These are phyloP conservation scores for Gorsachius goisagi DNA, from an alignment of 2,113 vertebrate species.

Conservation along the genomic window DNA sequence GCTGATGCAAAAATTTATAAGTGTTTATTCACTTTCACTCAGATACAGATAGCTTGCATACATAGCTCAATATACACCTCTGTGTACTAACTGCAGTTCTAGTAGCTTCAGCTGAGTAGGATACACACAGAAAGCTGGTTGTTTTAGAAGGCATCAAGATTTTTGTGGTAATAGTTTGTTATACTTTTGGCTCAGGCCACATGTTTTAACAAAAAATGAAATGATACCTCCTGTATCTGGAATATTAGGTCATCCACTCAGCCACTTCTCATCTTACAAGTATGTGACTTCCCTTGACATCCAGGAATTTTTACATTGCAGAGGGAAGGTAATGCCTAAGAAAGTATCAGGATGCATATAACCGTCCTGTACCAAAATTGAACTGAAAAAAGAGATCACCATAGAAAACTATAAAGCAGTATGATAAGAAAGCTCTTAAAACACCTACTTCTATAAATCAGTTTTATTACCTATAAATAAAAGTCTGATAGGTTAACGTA, in stretches of 20 bases:
- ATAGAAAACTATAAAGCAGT: not conserved
- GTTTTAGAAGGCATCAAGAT: not conserved
- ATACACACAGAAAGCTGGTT: not conserved
- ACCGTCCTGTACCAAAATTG: not conserved
- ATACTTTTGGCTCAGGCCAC: not conserved
- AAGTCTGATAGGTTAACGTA: not conserved
- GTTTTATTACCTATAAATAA: not conserved
- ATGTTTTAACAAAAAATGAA: not conserved
- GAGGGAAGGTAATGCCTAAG: not conserved
- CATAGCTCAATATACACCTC: not conserved
- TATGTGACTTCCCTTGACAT: not conserved
- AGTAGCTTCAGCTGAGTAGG: not conserved
- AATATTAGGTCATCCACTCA: not conserved
- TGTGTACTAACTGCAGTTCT: not conserved
- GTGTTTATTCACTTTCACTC: not conserved
- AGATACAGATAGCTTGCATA: not conserved
- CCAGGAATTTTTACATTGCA: not conserved
- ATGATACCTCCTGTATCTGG: not conserved
- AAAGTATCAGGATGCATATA: not conserved
- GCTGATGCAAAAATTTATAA: not conserved
- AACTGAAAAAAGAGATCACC: not conserved
- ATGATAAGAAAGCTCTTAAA: not conserved
- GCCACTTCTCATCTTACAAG: not conserved
- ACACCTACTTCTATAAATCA: not conserved
- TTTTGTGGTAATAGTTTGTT: not conserved